Percentiles rank a stretch among this genome's conserved stretches.
Evolutionary conservation across 2,113 vertebrate species (phyloP).

Genomic region (Oncorhynchus tshawytscha): DNA sequence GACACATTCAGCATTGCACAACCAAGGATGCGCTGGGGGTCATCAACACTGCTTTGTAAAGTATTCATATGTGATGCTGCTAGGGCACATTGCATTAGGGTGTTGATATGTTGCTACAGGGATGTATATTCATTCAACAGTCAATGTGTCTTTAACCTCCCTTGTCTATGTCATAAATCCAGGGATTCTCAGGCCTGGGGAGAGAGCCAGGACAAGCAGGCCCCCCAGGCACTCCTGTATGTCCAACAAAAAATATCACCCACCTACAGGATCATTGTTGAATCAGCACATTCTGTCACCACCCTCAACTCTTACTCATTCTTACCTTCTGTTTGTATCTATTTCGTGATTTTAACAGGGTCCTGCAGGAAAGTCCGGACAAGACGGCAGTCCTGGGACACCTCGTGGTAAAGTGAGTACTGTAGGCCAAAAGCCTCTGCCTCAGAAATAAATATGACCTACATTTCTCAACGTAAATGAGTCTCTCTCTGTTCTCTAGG

Average conservation of each 20-base stretch:
- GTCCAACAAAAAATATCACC: slow-evolving; percentile 1
- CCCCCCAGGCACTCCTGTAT: slow-evolving; percentile 67
- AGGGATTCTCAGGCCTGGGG: slow-evolving; percentile 70
- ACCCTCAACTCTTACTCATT: not conserved
- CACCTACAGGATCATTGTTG: not conserved
- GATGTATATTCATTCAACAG: not conserved
- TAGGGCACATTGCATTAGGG: not conserved
- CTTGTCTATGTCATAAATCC: slow-evolving; percentile 15
- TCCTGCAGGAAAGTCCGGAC: slow-evolving; percentile 63
- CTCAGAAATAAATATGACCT: not conserved
- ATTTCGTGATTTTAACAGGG: slow-evolving; percentile 60
- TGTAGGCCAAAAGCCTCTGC: not conserved
- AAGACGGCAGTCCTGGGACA: slow-evolving; percentile 61
- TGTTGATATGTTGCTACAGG: not conserved
- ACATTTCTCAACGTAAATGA: not conserved
- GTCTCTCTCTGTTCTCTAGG: slow-evolving; percentile 55
- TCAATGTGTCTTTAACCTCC: not conserved
- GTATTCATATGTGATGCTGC: not conserved
- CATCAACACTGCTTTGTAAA: not conserved
- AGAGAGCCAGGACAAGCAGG: slow-evolving; percentile 63
- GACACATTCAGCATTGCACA: not conserved
- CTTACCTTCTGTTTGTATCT: no score
- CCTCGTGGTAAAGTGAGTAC: slow-evolving; percentile 70
- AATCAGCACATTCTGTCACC: not conserved
- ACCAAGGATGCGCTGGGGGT: not conserved